Evolutionary conservation across 2,113 vertebrate genomes (phyloP).

Genomic region (Dinomys branickii): DNA sequence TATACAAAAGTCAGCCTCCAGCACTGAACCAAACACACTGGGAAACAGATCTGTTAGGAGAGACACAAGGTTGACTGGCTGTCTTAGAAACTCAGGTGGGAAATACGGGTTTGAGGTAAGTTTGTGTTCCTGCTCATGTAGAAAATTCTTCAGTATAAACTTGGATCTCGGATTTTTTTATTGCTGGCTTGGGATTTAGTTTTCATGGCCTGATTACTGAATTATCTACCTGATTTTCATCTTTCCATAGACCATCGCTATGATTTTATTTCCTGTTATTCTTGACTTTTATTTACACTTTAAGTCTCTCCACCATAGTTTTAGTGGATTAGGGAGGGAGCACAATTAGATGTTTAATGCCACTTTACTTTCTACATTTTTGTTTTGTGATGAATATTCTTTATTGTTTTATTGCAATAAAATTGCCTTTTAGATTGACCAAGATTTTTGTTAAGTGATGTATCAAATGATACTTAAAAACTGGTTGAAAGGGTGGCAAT

Average conservation of each 20-base stretch:
- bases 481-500: background rate
- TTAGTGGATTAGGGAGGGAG: background rate
- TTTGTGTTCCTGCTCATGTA: background rate
- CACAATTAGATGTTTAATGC: constrained; percentile 29
- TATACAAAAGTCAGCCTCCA: background rate
- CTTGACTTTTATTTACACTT: constrained; percentile 39
- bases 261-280: constrained; percentile 44
- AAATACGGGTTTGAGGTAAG: background rate
- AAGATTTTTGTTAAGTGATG: constrained; percentile 27
- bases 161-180: background rate
- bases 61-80: background rate
- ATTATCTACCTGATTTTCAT: constrained; percentile 39
- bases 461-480: constrained; percentile 20
- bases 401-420: constrained; percentile 44
- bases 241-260: background rate
- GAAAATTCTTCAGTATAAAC: background rate
- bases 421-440: constrained; percentile 23
- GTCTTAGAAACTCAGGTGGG: background rate
- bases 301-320: background rate
- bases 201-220: constrained; percentile 10
- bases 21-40: background rate
- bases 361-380: constrained; percentile 38
- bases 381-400: background rate
- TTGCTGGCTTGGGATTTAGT: constrained; percentile 8
- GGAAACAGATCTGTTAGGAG: constrained; percentile 5